Percentiles rank a stretch among this genome's conserved stretches.
These are phyloP conservation scores for Desoria tigrina DNA, from an alignment of 2,888 invertebrate genomes.

Conservation along the genomic window DNA sequence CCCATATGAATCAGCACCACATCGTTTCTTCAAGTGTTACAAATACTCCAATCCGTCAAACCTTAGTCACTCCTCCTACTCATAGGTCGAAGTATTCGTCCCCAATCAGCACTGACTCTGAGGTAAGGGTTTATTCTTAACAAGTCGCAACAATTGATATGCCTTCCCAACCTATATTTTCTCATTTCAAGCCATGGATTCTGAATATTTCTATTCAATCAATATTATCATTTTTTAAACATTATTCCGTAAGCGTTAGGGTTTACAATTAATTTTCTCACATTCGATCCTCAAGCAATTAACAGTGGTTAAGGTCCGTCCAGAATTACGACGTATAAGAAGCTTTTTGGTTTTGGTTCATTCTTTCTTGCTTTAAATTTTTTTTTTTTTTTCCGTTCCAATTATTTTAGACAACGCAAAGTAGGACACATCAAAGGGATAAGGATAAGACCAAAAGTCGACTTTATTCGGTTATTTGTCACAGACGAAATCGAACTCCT, in stretches of 20 bases:
- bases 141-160: too few relatives aligned
- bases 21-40: conserved; percentile 60
- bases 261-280: too few relatives aligned
- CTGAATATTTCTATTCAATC: too few relatives aligned
- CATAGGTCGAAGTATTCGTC: conserved; percentile 60
- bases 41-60: conserved; percentile 43
- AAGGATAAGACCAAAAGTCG: conserved; percentile 18
- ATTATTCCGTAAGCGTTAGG: too few relatives aligned
- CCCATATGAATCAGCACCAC: background rate
- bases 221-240: too few relatives aligned
- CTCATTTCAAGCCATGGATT: too few relatives aligned
- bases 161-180: too few relatives aligned
- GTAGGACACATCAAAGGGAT: conserved; percentile 6
- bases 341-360: conserved; percentile 10
- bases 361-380: conserved; percentile 23
- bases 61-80: conserved; percentile 32
- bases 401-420: conserved; percentile 15
- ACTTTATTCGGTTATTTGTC: conserved; percentile 26
- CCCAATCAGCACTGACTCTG: conserved; percentile 70
- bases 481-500: conserved; percentile 27
- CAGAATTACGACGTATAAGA: background rate
- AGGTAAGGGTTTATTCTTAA: conserved; percentile 56
- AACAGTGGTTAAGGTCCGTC: too few relatives aligned
- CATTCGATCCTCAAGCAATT: too few relatives aligned
- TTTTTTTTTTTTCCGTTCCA: conserved; percentile 35